Evolutionary conservation across 2,797 vertebrate genomes (phyloP).

Genomic region (Aeoliscus strigatus): DNA sequence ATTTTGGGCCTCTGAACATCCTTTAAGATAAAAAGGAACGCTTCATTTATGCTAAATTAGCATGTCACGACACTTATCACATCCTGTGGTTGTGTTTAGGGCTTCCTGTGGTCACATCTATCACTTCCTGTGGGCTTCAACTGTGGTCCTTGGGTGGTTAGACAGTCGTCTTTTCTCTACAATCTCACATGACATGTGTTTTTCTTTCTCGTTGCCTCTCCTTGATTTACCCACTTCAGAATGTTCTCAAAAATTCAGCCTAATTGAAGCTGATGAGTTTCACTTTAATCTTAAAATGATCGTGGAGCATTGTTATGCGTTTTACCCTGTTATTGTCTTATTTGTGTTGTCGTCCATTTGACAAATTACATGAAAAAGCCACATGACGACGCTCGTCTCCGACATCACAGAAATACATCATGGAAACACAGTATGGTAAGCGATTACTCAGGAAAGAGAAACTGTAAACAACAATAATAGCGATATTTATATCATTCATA

Average conservation of each 20-base stretch:
- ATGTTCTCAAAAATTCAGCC: too few species aligned
- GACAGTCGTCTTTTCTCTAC: too few species aligned
- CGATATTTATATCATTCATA: too few species aligned
- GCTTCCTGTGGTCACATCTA: conserved; percentile 67
- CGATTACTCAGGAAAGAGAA: conserved; percentile 19
- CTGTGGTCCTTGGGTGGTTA: too few species aligned
- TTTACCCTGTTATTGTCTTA: background rate
- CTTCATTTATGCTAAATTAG: conserved; percentile 63
- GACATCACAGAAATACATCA: conserved; percentile 62
- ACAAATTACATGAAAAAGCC: conserved; percentile 47
- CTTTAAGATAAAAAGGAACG: conserved; percentile 51
- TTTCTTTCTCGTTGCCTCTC: too few species aligned
- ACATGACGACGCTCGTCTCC: conserved; percentile 53
- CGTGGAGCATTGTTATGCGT: too few species aligned
- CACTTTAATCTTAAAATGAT: too few species aligned
- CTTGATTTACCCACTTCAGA: too few species aligned
- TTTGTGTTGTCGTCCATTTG: conserved; percentile 2
- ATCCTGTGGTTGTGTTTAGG: conserved; percentile 47
- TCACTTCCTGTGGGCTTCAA: conserved; percentile 72
- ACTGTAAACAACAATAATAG: too few species aligned
- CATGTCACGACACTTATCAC: conserved; percentile 42
- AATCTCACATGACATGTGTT: too few species aligned
- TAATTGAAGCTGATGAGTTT: too few species aligned
- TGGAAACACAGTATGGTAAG: conserved; percentile 45
- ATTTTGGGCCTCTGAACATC: conserved; percentile 51